Evolutionary conservation across 1,140 invertebrate species (phyloP), one percentile per base, ranked within the genome.

Genomic region (Manduca sexta): DNA sequence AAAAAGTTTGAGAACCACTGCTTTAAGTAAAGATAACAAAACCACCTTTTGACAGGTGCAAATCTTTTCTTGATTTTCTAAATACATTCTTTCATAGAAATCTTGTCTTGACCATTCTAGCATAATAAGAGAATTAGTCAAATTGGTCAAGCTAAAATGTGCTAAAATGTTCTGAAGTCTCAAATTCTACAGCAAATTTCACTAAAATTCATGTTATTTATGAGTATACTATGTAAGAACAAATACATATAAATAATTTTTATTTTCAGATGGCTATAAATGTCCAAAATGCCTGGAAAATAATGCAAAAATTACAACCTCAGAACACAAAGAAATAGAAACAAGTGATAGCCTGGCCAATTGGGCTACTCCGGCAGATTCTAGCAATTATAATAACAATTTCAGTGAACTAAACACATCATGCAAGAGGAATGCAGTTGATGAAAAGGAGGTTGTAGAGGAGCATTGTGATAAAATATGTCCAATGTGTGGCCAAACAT

Each of bases 401-500:
- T 68, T 60, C 8, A 69, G 55, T 64, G 71, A 74, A 45, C 7
- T 60, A 13, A 72, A 64, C 43, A 58, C 61, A 45, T 56, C 50
- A 34, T 62, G 61, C 44, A 72, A 56, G 48, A 66, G 53, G 49
- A 69, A 48, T 45, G 49, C 46, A 17, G n/a, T 43, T 16, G 38
- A 48, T 42, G 49, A 62, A 18, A 48, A 65, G 17, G 58, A 73
- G 31, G 29, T 26, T 11, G 54, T 45, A 34, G 63, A 52, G 26
- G 64, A 66, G 29, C 34, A 44, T 15, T 62, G 46, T 48, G 82
- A 88, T 47, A 88, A 79, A 67, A 86, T 88, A 47, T 90, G 88
- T 53, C 88, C 88, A 11, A 84, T 90, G 64, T 89, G 88, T 82
- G 81, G 75, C 14, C 72, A 86, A 70, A 69, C 62, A 49, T 89